A percentile compares a stretch with the other conserved stretches of the same genome.
phyloP scores from a whole-genome alignment of 2,113 vertebrate genomes.

The Urocitellus parryii region DNA sequence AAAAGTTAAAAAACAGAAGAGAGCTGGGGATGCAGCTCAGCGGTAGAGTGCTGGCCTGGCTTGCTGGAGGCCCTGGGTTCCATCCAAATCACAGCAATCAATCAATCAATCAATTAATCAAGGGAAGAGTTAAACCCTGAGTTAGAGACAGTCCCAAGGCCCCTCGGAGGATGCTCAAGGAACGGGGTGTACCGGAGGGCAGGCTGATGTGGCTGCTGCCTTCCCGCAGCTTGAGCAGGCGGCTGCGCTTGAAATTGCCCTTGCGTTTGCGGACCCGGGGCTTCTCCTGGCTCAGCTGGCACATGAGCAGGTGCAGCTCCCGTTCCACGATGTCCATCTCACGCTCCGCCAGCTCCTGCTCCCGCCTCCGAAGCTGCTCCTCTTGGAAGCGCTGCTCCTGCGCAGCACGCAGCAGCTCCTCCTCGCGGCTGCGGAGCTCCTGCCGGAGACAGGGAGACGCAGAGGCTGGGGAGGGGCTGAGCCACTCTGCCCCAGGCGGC shows the following conservation, averaged over 20 bases:
- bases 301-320: conserved; percentile 95
- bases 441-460: conserved; percentile 39
- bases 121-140: not conserved
- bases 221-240: conserved; percentile 91
- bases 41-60: too few species aligned
- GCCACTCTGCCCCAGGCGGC: accelerated
- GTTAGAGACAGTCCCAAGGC: not conserved
- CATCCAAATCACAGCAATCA: not conserved
- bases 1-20: not conserved
- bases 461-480: too few species aligned
- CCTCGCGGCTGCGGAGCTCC: conserved; percentile 95
- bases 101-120: not conserved
- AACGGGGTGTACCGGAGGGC: conserved; percentile 90
- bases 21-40: too few species aligned
- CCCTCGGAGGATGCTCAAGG: accelerated
- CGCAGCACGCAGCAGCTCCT: conserved; percentile 91
- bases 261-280: conserved; percentile 93
- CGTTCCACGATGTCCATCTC: conserved; percentile 96
- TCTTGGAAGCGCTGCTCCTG: conserved; percentile 95
- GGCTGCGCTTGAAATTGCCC: conserved; percentile 94
- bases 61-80: not conserved
- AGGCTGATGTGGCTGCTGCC: conserved; percentile 94
- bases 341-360: conserved; percentile 94
- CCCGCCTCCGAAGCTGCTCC: conserved; percentile 91
- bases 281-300: conserved; percentile 95